Conservation (phyloP, 2,888 invertebrate species). For the Cryptocephalus moraei region DNA sequence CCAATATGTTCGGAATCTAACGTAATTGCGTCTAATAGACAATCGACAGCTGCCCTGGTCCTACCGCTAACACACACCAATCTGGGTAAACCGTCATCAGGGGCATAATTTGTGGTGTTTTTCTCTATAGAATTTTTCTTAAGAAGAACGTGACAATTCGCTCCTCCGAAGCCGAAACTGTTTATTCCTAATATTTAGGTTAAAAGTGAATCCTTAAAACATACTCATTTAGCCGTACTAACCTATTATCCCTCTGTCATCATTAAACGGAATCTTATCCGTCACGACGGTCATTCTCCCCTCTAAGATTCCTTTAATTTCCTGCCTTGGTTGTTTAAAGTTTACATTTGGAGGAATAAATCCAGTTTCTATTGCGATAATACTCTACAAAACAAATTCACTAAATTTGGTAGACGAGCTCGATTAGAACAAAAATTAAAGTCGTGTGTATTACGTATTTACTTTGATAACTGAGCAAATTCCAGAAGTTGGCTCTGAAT, state of each 20-base stretch:
- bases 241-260: slow-evolving; percentile 62
- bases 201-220: not conserved
- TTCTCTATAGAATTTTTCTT: slow-evolving; percentile 45
- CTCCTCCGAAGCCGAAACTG: slow-evolving; percentile 91
- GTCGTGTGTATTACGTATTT: too few species aligned
- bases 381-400: slow-evolving; percentile 11
- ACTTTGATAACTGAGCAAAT: slow-evolving; percentile 76
- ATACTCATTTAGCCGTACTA: not conserved
- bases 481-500: slow-evolving; percentile 80
- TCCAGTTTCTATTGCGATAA: slow-evolving; percentile 63
- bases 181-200: slow-evolving; percentile 62
- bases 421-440: too few species aligned
- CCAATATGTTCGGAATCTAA: slow-evolving; percentile 24
- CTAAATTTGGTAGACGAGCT: not conserved
- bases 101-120: slow-evolving; percentile 45
- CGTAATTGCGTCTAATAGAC: slow-evolving; percentile 53
- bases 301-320: slow-evolving; percentile 50
- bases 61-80: slow-evolving; percentile 69
- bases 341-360: slow-evolving; percentile 80
- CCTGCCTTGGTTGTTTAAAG: slow-evolving; percentile 42
- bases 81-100: slow-evolving; percentile 58
- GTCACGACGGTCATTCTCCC: slow-evolving; percentile 63
- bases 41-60: slow-evolving; percentile 62
- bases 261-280: slow-evolving; percentile 53
- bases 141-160: slow-evolving; percentile 65